phyloP scores from a whole-genome alignment of 1,140 invertebrate species.

The Aphis craccivora region DNA sequence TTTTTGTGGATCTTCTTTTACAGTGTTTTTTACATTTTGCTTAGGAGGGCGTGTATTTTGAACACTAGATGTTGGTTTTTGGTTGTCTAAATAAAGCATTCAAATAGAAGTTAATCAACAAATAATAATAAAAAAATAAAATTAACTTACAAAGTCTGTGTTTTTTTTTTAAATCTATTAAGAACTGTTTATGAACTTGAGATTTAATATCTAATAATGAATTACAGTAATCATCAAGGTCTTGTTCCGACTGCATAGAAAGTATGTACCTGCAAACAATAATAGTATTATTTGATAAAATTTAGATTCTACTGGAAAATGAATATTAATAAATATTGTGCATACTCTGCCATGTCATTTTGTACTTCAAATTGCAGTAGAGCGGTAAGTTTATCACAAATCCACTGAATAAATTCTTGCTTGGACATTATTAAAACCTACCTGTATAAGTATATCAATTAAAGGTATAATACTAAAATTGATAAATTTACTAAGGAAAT shows the following conservation, averaged over 20 bases:
- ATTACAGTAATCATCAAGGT: slow-evolving; percentile 75
- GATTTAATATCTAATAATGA: slow-evolving; percentile 73
- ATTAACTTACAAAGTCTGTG: slow-evolving; percentile 55
- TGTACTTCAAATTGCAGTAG: slow-evolving; percentile 73
- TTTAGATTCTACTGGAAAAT: slow-evolving; percentile 9
- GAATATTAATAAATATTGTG: slow-evolving; percentile 54
- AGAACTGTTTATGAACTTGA: slow-evolving; percentile 72
- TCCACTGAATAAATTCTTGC: slow-evolving; percentile 64
- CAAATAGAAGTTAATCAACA: neutral
- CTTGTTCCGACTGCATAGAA: slow-evolving; percentile 71
- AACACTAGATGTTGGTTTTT: slow-evolving; percentile 12
- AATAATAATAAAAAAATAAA: slow-evolving; percentile 43
- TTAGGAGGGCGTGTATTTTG: neutral
- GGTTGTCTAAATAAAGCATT: slow-evolving; percentile 9
- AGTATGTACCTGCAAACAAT: slow-evolving; percentile 68
- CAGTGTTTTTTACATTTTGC: neutral
- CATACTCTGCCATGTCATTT: slow-evolving; percentile 72
- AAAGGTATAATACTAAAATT: neutral
- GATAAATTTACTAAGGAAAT: neutral
- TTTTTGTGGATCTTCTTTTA: neutral
- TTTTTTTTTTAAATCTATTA: slow-evolving; percentile 67
- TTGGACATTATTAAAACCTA: neutral
- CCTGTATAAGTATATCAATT: neutral
- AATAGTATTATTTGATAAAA: slow-evolving; percentile 30
- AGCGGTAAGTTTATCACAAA: slow-evolving; percentile 67